Base-by-base conservation (phyloP, 2,888 invertebrate species). In the Dimorphilus gyrociliatus region DNA sequence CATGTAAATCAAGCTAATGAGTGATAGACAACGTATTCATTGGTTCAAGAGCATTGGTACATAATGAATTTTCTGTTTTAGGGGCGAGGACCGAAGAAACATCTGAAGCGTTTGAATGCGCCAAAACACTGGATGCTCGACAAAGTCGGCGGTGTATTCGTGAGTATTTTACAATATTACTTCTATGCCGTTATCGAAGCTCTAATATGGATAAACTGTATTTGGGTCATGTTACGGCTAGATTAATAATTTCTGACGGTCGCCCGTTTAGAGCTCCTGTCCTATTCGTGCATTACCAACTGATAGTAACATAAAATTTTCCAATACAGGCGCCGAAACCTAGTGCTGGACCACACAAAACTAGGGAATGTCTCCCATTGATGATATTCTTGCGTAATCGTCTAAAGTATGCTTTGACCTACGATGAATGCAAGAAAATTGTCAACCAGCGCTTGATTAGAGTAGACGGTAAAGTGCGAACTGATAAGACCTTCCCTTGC, bases 51-150 rank as follows among this genome's bases (percentile, higher is more conserved):
- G n/a, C n/a, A n/a, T n/a, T n/a, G n/a, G n/a, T n/a, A n/a, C n/a
- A n/a, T n/a, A n/a, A n/a, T n/a, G n/a, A n/a, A n/a, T n/a, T 25
- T 8, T 25, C n/a, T 32, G 25, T 55, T 53, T 43, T 49, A 55
- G 90, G 88, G 84, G 69, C 81, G 94, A 68, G 97, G 97, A 66
- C 92, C 90, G 27, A 92, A 90, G 69, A 92, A 94, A 72, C 94
- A 94, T 71, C 73, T 99, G 73, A 97, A 97, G 78, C 88, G 97
- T 68, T 73, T 97, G 58, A 79, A 82, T 65, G 97, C 97, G 37
- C 97, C 97, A 8, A 92, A 90, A 69, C 85, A 94, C 80, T 97
- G 97, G 97, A 94, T 99, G 92, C 76, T 97, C 74, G 94, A 92
- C 73, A 99, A 97, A 69, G 70, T 94, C 53, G 86, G 88, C 44